Evolutionary conservation across 1,140 invertebrate genomes (phyloP).

Genomic region (Anthonomus grandis): DNA sequence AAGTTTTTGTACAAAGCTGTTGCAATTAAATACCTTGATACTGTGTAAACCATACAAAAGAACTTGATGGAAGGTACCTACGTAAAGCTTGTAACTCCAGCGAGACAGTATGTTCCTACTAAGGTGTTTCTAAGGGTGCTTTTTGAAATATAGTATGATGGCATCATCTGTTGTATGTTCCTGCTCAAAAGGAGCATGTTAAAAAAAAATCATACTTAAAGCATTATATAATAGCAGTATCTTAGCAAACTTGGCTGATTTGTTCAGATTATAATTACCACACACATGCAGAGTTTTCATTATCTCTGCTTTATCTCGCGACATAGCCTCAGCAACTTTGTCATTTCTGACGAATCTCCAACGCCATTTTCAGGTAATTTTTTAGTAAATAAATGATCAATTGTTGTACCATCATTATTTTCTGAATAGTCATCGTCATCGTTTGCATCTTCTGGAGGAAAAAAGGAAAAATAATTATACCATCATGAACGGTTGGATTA

Average conservation of each 20-base stretch:
- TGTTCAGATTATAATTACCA: neutral
- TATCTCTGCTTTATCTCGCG: neutral
- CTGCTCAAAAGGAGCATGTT: conserved; percentile 25
- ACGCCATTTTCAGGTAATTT: neutral
- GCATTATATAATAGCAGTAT: neutral
- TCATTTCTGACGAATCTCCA: neutral
- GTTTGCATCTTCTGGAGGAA: neutral
- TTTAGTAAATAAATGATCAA: neutral
- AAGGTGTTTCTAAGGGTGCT: conserved; percentile 25
- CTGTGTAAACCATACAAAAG: conserved; percentile 20
- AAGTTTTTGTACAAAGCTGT: neutral
- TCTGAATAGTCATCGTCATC: neutral
- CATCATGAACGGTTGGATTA: neutral
- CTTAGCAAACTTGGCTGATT: neutral
- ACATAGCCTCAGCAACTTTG: neutral
- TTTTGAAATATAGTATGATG: conserved; percentile 28
- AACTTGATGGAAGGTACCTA: conserved; percentile 15
- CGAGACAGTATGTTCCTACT: conserved; percentile 25
- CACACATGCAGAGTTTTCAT: neutral
- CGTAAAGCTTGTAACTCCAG: conserved; percentile 28
- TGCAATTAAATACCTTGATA: conserved; percentile 6
- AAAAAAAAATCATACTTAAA: conserved; percentile 17
- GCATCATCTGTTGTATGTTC: conserved; percentile 37
- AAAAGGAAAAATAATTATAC: neutral
- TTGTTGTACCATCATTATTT: neutral